A percentile compares a stretch with the other conserved stretches of the same genome.
Evolutionary conservation across 2,797 vertebrate genomes (phyloP).

Genomic region (Chiloscyllium punctatum): DNA sequence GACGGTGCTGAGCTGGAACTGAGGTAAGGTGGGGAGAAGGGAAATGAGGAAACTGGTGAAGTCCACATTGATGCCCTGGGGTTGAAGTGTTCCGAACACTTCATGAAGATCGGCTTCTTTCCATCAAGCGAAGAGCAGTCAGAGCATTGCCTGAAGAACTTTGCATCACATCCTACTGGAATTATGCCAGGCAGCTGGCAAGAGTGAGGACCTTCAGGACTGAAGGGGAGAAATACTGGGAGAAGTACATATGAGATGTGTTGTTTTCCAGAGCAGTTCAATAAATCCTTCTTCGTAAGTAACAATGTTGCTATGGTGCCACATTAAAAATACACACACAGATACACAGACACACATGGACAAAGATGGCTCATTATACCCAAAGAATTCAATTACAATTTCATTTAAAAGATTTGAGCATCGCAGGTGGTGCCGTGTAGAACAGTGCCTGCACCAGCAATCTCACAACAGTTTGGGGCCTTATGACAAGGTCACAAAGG

Average conservation of each 20-base stretch:
- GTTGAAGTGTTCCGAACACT: too few species aligned
- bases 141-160: neutral
- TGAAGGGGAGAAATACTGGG: neutral
- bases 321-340: neutral
- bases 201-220: neutral
- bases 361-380: neutral
- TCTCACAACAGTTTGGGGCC: neutral
- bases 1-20: too few species aligned
- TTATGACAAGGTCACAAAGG: neutral
- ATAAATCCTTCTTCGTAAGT: neutral
- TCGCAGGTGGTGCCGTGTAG: neutral
- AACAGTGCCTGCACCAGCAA: neutral
- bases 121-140: neutral
- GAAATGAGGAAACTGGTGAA: too few species aligned
- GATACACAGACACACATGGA: neutral
- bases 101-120: too few species aligned
- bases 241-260: neutral
- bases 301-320: neutral
- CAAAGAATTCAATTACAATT: neutral
- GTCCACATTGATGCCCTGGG: too few species aligned
- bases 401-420: neutral
- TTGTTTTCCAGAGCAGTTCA: neutral
- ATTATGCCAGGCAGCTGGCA: neutral
- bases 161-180: neutral
- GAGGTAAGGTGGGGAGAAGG: too few species aligned